Evolutionary conservation across 1,140 invertebrate species (phyloP).

Genomic region (Bacillus rossius): DNA sequence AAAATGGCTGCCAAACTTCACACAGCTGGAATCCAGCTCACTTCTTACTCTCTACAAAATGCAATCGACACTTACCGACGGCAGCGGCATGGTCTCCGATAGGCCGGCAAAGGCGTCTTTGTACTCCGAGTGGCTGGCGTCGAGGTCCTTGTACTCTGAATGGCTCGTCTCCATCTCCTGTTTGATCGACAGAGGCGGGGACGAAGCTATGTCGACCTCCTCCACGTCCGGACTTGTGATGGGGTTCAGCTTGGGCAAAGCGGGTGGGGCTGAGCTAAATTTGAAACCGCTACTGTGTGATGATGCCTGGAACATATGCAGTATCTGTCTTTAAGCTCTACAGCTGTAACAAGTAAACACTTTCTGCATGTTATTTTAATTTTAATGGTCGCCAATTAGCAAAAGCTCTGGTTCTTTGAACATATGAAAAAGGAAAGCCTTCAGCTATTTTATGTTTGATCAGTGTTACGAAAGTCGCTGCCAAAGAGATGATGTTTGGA

Average conservation of each 20-base stretch:
- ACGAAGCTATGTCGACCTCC: slow-evolving; percentile 45
- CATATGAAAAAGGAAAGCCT: too few relatives aligned
- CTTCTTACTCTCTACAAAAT: too few relatives aligned
- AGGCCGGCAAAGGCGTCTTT: not conserved
- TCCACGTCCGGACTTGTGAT: slow-evolving; percentile 53
- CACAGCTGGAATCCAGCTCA: too few relatives aligned
- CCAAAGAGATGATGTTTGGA: too few relatives aligned
- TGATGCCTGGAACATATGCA: slow-evolving; percentile 45
- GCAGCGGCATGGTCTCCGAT: not conserved
- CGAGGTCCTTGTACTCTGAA: slow-evolving; percentile 45
- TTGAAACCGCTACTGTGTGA: slow-evolving; percentile 53
- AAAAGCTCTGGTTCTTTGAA: too few relatives aligned
- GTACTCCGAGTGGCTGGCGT: slow-evolving; percentile 26
- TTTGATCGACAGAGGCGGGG: slow-evolving; percentile 53
- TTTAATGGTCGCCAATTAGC: too few relatives aligned
- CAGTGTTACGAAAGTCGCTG: too few relatives aligned
- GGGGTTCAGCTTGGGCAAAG: slow-evolving; percentile 59
- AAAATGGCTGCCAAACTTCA: too few relatives aligned
- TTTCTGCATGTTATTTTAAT: too few relatives aligned
- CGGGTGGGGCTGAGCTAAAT: slow-evolving; percentile 43
- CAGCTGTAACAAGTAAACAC: too few relatives aligned
- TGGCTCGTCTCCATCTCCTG: slow-evolving; percentile 52
- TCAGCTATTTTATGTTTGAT: too few relatives aligned
- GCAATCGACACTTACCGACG: slow-evolving; percentile 1
- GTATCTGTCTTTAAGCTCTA: too few relatives aligned